These are phyloP conservation scores for Pangasius mekongensis DNA, from an alignment of 2,797 vertebrate species.

Conservation along the genomic window DNA sequence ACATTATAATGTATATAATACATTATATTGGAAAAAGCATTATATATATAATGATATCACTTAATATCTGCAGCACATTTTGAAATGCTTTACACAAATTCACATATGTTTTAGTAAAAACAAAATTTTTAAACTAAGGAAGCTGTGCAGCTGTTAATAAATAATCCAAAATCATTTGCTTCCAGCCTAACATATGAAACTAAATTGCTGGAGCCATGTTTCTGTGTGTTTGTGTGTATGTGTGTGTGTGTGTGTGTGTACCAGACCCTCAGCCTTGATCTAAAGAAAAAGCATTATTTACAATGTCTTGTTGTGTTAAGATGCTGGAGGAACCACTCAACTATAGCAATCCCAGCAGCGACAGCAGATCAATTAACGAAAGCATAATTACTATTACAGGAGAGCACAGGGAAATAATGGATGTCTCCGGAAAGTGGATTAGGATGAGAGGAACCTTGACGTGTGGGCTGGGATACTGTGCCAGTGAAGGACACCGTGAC, in stretches of 20 bases:
- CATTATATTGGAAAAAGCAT: not conserved
- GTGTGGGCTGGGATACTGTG: slow-evolving; percentile 66
- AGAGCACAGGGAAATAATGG: slow-evolving; percentile 64
- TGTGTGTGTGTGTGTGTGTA: too few species aligned
- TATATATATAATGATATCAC: not conserved
- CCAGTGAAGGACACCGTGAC: slow-evolving; percentile 80
- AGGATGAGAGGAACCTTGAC: slow-evolving; percentile 70
- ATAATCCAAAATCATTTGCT: not conserved
- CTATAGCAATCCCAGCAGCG: slow-evolving; percentile 48
- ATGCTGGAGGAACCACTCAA: slow-evolving; percentile 46
- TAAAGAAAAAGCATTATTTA: slow-evolving; percentile 35
- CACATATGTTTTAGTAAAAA: not conserved
- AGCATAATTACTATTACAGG: slow-evolving; percentile 74
- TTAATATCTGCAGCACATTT: not conserved
- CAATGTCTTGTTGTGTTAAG: slow-evolving; percentile 44
- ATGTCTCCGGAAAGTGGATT: slow-evolving; percentile 75
- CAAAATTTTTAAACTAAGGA: not conserved
- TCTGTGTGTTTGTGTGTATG: slow-evolving; percentile 28
- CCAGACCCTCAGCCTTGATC: slow-evolving; percentile 31
- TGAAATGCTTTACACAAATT: not conserved
- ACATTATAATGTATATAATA: too few species aligned
- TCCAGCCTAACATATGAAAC: not conserved
- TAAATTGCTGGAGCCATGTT: not conserved
- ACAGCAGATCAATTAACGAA: slow-evolving; percentile 76
- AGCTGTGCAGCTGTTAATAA: not conserved